Percentiles rank a stretch among this genome's conserved stretches.
Evolutionary conservation across 2,113 vertebrate species (phyloP).

Genomic region (Eidolon helvum): DNA sequence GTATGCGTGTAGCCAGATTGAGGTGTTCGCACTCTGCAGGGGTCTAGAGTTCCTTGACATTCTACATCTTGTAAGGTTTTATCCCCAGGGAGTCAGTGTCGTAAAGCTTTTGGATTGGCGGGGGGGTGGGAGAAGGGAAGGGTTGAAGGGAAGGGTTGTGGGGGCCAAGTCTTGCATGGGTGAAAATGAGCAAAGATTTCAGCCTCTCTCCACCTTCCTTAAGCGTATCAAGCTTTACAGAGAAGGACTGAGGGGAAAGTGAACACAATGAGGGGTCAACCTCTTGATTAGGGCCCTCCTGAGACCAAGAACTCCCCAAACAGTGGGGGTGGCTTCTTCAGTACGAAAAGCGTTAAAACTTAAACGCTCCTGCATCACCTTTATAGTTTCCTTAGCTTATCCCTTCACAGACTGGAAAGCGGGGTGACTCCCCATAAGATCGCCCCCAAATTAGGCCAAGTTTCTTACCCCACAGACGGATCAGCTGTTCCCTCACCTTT

Average conservation of each 20-base stretch:
- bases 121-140: background rate
- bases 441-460: conserved; percentile 70
- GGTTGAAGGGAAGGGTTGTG: background rate
- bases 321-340: conserved; percentile 21
- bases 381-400: background rate
- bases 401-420: conserved; percentile 24
- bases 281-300: background rate
- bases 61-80: background rate
- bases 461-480: conserved; percentile 82
- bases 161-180: background rate
- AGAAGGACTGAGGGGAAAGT: background rate
- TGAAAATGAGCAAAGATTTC: conserved; percentile 13
- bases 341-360: conserved; percentile 38
- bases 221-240: background rate
- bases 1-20: background rate
- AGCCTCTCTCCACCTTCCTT: background rate
- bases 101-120: conserved; percentile 13
- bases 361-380: background rate
- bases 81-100: background rate
- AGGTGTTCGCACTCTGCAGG: background rate
- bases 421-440: background rate
- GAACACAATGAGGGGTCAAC: background rate
- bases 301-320: conserved; percentile 48
- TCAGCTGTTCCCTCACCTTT: conserved; percentile 84
- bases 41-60: background rate